Conservation (phyloP, 2,888 invertebrate genomes). For the Dicycla oo region DNA sequence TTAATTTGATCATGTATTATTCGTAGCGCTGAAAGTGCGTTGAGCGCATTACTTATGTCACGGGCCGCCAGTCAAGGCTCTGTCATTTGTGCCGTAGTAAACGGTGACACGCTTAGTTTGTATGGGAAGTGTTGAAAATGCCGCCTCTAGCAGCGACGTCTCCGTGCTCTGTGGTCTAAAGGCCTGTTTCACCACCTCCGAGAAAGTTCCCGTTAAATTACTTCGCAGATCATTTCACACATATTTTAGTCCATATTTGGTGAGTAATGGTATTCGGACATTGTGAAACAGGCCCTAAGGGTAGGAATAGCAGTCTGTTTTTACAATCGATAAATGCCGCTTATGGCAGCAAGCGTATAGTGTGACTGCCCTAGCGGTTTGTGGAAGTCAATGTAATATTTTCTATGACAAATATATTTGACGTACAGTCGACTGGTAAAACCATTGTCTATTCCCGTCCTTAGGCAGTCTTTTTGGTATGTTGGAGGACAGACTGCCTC, state of each 20-base stretch:
- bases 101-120: too few relatives aligned
- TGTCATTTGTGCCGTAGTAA: too few relatives aligned
- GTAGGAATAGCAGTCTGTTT: constrained; percentile 10
- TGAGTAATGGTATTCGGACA: neutral
- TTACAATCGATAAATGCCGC: constrained; percentile 1
- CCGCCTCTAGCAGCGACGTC: neutral
- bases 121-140: too few relatives aligned
- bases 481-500: neutral
- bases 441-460: constrained; percentile 6
- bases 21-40: neutral
- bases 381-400: constrained; percentile 10
- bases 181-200: constrained; percentile 5
- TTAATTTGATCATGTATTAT: too few relatives aligned
- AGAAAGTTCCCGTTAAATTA: neutral
- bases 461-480: neutral
- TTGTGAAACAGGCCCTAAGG: constrained; percentile 12
- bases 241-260: neutral
- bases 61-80: too few relatives aligned
- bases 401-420: constrained; percentile 30
- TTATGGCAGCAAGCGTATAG: neutral
- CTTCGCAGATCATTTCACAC: neutral
- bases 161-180: neutral
- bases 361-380: neutral
- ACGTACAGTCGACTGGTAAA: constrained; percentile 12
- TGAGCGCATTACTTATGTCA: neutral